phyloP scores from a whole-genome alignment of 2,113 vertebrate species.

The Amphiprion percula region DNA sequence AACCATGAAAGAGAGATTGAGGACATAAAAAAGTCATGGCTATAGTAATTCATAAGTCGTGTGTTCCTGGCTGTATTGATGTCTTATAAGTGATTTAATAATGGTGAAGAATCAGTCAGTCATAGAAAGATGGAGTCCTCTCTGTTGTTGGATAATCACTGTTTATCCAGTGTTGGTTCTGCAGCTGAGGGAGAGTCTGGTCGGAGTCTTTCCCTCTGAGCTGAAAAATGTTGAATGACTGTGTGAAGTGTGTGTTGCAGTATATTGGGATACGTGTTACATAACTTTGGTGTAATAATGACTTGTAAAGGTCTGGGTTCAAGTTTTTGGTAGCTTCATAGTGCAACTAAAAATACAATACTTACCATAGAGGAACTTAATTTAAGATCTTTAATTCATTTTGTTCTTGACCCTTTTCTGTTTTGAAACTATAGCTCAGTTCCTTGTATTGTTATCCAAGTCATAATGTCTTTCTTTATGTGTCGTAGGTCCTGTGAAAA shows the following conservation, averaged over 20 bases:
- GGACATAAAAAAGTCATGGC: neutral
- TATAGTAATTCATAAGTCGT: conserved; percentile 1
- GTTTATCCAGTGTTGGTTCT: conserved; percentile 35
- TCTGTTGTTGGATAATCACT: conserved; percentile 32
- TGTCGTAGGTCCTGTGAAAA: conserved; percentile 89
- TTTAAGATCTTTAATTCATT: neutral
- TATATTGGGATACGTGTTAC: conserved; percentile 27
- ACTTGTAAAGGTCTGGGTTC: neutral
- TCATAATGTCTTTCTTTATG: conserved; percentile 20
- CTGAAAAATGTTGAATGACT: conserved; percentile 62
- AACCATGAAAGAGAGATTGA: neutral
- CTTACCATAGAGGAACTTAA: neutral
- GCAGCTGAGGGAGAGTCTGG: conserved; percentile 3
- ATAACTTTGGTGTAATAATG: conserved; percentile 29
- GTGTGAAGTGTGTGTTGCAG: conserved; percentile 65
- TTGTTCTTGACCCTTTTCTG: neutral
- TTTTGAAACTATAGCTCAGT: neutral
- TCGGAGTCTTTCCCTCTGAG: conserved; percentile 34
- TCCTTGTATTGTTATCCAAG: neutral
- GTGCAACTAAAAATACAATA: neutral
- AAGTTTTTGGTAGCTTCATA: conserved; percentile 9
- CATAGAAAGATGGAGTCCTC: neutral
- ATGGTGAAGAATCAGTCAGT: conserved; percentile 33
- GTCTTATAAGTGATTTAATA: conserved; percentile 3
- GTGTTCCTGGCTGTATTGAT: neutral